These are phyloP conservation scores for Hypselothyrea guttata DNA, from an alignment of 2,888 invertebrate genomes.

Conservation along the genomic window DNA sequence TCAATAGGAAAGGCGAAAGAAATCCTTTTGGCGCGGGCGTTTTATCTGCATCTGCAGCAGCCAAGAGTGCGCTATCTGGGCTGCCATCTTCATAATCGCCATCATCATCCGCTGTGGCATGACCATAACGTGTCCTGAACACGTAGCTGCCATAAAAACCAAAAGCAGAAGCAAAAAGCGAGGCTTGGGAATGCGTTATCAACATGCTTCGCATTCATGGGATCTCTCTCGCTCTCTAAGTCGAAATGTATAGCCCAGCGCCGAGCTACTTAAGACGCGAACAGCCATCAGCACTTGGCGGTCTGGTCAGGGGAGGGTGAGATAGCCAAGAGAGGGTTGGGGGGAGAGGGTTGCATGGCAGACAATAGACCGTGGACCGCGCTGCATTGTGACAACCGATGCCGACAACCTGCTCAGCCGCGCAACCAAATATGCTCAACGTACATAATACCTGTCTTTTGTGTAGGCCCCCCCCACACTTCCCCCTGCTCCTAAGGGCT, in stretches of 20 bases:
- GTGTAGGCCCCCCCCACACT: slow-evolving; percentile 27
- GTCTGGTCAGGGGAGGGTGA: background rate
- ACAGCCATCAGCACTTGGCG: slow-evolving; percentile 2
- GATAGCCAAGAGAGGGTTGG: background rate
- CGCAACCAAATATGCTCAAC: slow-evolving; percentile 65
- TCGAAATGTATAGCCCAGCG: slow-evolving; percentile 52
- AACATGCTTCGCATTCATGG: slow-evolving; percentile 71
- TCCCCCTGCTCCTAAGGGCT: background rate
- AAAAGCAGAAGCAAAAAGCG: background rate
- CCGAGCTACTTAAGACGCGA: slow-evolving; percentile 64
- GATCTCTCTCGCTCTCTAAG: slow-evolving; percentile 50
- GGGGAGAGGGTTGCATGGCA: slow-evolving; percentile 25
- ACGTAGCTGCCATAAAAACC: slow-evolving; percentile 56
- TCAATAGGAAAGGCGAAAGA: slow-evolving; percentile 51
- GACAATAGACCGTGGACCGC: slow-evolving; percentile 39
- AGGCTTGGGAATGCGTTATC: slow-evolving; percentile 53
- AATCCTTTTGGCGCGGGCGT: slow-evolving; percentile 48
- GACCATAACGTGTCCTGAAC: slow-evolving; percentile 66
- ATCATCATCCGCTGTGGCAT: slow-evolving; percentile 63
- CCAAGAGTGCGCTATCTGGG: slow-evolving; percentile 33
- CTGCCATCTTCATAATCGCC: slow-evolving; percentile 68
- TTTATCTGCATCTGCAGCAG: slow-evolving; percentile 54
- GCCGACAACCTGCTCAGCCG: slow-evolving; percentile 59
- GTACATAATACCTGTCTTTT: slow-evolving; percentile 70
- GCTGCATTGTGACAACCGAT: slow-evolving; percentile 52